These are phyloP conservation scores for Myotis pilosus DNA, from an alignment of 2,797 vertebrate species.

Conservation along the genomic window DNA sequence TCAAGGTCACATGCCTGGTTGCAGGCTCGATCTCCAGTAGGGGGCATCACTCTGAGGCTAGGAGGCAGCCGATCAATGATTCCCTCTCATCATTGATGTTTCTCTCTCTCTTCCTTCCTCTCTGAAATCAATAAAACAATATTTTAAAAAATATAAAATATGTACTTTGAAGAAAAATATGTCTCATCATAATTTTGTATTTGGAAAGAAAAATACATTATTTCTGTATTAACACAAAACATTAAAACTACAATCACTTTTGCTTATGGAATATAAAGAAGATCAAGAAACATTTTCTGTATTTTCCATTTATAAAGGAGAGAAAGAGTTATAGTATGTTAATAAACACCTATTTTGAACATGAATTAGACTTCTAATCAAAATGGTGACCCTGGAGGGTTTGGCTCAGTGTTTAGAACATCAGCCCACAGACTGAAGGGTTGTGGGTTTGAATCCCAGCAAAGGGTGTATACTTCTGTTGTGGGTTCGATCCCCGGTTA, in stretches of 20 bases:
- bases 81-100: no score
- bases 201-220: background rate
- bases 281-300: background rate
- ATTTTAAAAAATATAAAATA: background rate
- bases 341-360: background rate
- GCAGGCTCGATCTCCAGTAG: no score
- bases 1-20: no score
- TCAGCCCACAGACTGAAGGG: no score
- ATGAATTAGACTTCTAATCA: background rate
- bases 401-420: no score
- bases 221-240: conserved; percentile 6
- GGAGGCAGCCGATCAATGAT: no score
- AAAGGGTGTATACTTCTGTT: no score
- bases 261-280: background rate
- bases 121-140: no score
- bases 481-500: no score
- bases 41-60: no score
- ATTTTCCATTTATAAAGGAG: background rate
- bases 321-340: background rate
- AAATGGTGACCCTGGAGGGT: background rate
- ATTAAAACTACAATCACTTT: conserved; percentile 24
- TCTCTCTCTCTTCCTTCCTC: no score
- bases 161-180: conserved; percentile 15
- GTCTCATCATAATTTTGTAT: background rate
- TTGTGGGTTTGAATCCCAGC: no score